Base-by-base conservation (phyloP, 2,888 invertebrate genomes). In the Syritta pipiens region DNA sequence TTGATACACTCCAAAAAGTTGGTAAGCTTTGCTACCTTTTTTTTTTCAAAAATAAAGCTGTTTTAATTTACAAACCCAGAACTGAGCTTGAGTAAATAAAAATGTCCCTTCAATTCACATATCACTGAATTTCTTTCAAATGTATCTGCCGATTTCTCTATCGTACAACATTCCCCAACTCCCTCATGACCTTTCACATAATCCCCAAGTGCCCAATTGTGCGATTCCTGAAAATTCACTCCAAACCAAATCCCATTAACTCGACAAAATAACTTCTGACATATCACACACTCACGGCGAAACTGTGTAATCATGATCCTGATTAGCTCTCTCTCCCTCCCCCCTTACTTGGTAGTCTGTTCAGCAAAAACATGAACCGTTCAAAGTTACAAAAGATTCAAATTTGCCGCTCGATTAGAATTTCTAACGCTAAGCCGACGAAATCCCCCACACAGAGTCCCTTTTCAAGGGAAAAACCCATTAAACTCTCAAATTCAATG, bases 321-420 rank as follows among this genome's bases (percentile, higher is more conserved):
- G 53, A 53, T 53, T 53, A 24, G 35, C 35, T 37, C 12, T 4
- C 22, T 44, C 44, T 24, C 7, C 5, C n/a, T n/a, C n/a, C n/a
- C n/a, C n/a, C n/a, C n/a, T n/a, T n/a, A n/a, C n/a, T n/a, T n/a
- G n/a, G n/a, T 17, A 9, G 4, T 12, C 37, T 37, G 12, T 14
- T 37, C 37, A 9, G 37, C 14, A n/a, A 10, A 20, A 5, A 37
- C 53, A 22, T 53, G 9, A 57, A 42, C 10, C 12, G 19, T 40
- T 55, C 40, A 42, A 40, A 42, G 42, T 28, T 7, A 28, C 26
- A 57, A 57, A 42, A 53, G 35, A 32, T 28, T 57, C 17, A 42
- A 42, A 28, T 42, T 42, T 42, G 42, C 55, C 40, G n/a, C 19
- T 42, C 55, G 55, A 42, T 57, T 57, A 42, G 42, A 57, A 28